Conservation (phyloP, 1,140 invertebrate genomes). For the Drosophila chauvacae region DNA sequence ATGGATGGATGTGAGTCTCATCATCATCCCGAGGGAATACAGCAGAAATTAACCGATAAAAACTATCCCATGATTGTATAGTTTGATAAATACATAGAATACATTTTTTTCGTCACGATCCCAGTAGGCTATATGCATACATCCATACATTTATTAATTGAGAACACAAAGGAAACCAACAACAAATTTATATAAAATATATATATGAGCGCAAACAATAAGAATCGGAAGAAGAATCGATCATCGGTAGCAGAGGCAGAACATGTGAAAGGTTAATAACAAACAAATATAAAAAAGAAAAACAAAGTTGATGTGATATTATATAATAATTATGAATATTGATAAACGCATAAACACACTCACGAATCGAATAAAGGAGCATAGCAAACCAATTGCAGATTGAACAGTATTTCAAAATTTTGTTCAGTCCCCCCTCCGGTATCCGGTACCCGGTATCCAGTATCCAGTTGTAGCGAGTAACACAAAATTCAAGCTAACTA, state of each 20-base stretch:
- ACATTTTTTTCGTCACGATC: slow-evolving; percentile 45
- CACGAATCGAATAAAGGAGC: slow-evolving; percentile 21
- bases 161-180: slow-evolving; percentile 7
- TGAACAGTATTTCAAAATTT: slow-evolving; percentile 35
- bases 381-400: slow-evolving; percentile 24
- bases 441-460: background rate
- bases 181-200: slow-evolving; percentile 48
- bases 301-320: slow-evolving; percentile 85
- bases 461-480: slow-evolving; percentile 22
- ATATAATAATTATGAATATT: slow-evolving; percentile 80
- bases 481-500: slow-evolving; percentile 27
- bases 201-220: slow-evolving; percentile 65
- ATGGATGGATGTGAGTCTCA: slow-evolving; percentile 42
- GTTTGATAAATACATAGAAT: slow-evolving; percentile 29
- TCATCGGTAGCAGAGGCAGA: slow-evolving; percentile 21
- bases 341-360: slow-evolving; percentile 59
- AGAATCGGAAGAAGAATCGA: slow-evolving; percentile 37
- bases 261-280: slow-evolving; percentile 46
- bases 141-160: slow-evolving; percentile 40
- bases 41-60: slow-evolving; percentile 19
- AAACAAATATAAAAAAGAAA: slow-evolving; percentile 51
- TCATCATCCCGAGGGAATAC: slow-evolving; percentile 18
- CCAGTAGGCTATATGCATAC: slow-evolving; percentile 60
- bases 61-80: slow-evolving; percentile 22
- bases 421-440: background rate